Conservation (phyloP, 1,140 invertebrate species). For the Mesaphorura yosii region DNA sequence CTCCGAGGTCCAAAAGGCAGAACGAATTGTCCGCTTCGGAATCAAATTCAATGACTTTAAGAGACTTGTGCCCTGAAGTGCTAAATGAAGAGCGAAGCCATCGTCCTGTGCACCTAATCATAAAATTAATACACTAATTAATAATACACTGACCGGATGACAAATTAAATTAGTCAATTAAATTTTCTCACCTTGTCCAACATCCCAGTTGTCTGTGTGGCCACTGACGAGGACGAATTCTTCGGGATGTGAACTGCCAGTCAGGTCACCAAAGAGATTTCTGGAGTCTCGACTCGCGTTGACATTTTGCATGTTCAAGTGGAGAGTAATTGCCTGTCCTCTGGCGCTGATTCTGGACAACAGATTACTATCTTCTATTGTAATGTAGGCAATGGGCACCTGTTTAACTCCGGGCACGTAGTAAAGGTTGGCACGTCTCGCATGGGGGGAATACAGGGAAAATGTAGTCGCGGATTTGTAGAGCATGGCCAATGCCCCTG, state of each 20-base stretch:
- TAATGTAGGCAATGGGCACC: conserved; percentile 43
- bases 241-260: conserved; percentile 35
- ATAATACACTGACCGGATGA: neutral
- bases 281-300: conserved; percentile 35
- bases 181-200: conserved; percentile 45
- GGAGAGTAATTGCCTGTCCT: too few relatives aligned
- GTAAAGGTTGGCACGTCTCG: conserved; percentile 20
- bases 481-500: conserved; percentile 40
- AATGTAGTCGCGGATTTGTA: conserved; percentile 40
- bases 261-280: conserved; percentile 40
- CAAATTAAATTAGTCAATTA: too few relatives aligned
- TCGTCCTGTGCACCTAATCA: conserved; percentile 47
- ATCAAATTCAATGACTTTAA: conserved; percentile 37
- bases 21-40: conserved; percentile 40
- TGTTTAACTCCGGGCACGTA: conserved; percentile 29
- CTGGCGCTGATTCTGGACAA: conserved; percentile 38
- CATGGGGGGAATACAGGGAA: conserved; percentile 35
- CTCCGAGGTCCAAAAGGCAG: conserved; percentile 44
- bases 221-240: conserved; percentile 43
- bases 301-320: conserved; percentile 36
- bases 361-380: conserved; percentile 45
- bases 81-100: conserved; percentile 39
- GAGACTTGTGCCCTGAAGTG: conserved; percentile 38
- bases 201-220: conserved; percentile 47
- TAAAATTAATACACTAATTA: conserved; percentile 33